Percentiles rank a stretch among this genome's conserved stretches.
These are phyloP conservation scores for Typhlichthys subterraneus DNA, from an alignment of 2,797 vertebrate genomes.

Conservation along the genomic window DNA sequence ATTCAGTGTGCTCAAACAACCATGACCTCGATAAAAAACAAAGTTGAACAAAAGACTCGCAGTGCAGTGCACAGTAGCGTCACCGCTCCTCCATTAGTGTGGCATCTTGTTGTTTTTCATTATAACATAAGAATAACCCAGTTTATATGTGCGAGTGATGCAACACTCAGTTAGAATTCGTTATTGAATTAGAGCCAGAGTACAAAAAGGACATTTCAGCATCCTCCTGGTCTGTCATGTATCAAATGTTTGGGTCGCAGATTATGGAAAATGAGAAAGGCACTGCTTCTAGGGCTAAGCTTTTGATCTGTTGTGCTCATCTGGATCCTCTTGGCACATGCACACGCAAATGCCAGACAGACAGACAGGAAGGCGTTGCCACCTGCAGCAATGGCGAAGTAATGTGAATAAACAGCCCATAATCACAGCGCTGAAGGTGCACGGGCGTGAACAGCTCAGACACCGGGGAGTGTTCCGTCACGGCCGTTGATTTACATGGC, in stretches of 20 bases:
- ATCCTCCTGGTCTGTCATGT: too few species aligned
- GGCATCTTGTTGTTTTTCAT: conserved; percentile 46
- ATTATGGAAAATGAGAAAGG: conserved; percentile 30
- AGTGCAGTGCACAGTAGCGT: conserved; percentile 31
- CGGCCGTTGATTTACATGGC: conserved; percentile 27
- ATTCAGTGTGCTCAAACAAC: conserved; percentile 16
- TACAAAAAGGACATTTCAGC: too few species aligned
- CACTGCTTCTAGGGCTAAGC: conserved; percentile 39
- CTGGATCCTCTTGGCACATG: conserved; percentile 21
- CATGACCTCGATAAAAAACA: conserved; percentile 32
- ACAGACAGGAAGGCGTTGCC: conserved; percentile 1
- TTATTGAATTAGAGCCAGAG: too few species aligned
- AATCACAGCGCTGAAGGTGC: conserved; percentile 2
- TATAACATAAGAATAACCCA: conserved; percentile 54
- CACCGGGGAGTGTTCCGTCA: conserved; percentile 18
- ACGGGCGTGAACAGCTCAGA: conserved; percentile 9
- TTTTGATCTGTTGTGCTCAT: conserved; percentile 45
- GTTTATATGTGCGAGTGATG: conserved; percentile 49
- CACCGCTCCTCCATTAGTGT: conserved; percentile 41
- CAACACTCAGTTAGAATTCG: conserved; percentile 24
- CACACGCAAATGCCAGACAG: conserved; percentile 9
- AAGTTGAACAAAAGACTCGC: too few species aligned
- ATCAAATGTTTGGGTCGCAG: conserved; percentile 1
- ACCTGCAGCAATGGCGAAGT: background rate
- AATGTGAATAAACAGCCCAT: background rate